Base-by-base conservation (phyloP, 2,888 invertebrate species). In the Hyles lineata region DNA sequence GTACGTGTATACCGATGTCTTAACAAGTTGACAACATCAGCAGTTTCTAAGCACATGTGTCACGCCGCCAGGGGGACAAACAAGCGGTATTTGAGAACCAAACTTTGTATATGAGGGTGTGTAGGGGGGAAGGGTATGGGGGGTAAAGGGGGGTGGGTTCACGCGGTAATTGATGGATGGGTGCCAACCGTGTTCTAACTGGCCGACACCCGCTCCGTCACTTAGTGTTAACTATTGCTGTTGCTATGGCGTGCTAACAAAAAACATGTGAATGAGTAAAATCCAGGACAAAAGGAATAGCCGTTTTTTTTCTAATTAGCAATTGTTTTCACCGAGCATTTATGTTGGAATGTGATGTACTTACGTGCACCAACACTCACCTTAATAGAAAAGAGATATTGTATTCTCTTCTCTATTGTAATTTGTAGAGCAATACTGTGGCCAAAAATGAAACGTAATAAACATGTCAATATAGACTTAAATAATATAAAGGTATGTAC, bases 151-250 rank as follows among this genome's bases (percentile, higher is more conserved):
- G 1, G 17, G 60, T 6, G 60, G 21, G 60, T 17, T 17, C 23
- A 19, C 50, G 23, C 15, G 17, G 23, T 67, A 50, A 67, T 67
- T 50, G 67, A 67, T 67, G 50, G 67, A 67, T 67, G 50, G 17
- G 23, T 67, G 63, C 21, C 67, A 50, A 67, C 43, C 63, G n/a
- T 35, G 43, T 5, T 9, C 62, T 62, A 62, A 62, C 25, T 5
- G 6, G 21, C 15, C 63, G 63, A 67, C 63, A 67, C 35, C 21
- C 43, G 43, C 23, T 43, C 63, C 21, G 43, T 50, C 43, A 67
- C 43, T 67, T 67, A 63, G 35, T 19, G 43, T 43, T 43, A 43
- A 43, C 43, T 43, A 55, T 19, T 55, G 7, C 19, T 52, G 19
- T 19, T 19, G 19, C 1, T n/a, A 19, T 55, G n/a, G 17, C n/a